These are phyloP conservation scores for Orthonevra nobilis DNA, from an alignment of 2,888 invertebrate species.

Conservation along the genomic window DNA sequence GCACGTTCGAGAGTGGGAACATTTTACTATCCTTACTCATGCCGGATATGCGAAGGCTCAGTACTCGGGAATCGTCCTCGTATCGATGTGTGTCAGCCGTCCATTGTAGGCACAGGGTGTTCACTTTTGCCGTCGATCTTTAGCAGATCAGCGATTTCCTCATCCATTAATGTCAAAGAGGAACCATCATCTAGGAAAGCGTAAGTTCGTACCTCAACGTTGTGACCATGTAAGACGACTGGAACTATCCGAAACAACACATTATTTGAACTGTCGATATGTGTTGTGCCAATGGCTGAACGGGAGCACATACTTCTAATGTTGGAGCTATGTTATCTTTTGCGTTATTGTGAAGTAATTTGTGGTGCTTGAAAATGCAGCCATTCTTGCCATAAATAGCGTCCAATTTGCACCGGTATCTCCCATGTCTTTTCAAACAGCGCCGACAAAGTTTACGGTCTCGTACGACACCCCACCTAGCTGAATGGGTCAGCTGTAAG, in stretches of 20 bases:
- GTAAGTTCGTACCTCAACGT: neutral
- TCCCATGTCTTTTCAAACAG: neutral
- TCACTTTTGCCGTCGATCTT: neutral
- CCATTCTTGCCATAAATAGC: conserved; percentile 1
- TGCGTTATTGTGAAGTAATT: neutral
- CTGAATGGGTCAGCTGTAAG: neutral
- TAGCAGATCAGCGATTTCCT: neutral
- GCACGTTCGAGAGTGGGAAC: neutral
- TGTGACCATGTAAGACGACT: neutral
- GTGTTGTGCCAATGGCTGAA: no score
- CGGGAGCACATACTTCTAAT: no score
- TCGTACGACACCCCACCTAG: neutral
- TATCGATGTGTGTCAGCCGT: neutral
- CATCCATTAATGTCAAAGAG: neutral
- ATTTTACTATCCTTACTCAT: neutral
- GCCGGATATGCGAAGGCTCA: neutral
- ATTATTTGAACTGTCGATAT: neutral
- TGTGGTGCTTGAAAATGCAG: neutral
- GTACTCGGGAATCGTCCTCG: neutral
- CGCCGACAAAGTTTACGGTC: neutral
- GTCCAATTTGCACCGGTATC: neutral
- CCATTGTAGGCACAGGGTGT: neutral
- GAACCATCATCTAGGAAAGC: neutral
- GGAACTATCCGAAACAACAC: conserved; percentile 9
- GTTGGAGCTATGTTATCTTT: neutral